These are phyloP conservation scores for Octopus sinensis DNA, from an alignment of 1,140 invertebrate genomes.

Conservation along the genomic window DNA sequence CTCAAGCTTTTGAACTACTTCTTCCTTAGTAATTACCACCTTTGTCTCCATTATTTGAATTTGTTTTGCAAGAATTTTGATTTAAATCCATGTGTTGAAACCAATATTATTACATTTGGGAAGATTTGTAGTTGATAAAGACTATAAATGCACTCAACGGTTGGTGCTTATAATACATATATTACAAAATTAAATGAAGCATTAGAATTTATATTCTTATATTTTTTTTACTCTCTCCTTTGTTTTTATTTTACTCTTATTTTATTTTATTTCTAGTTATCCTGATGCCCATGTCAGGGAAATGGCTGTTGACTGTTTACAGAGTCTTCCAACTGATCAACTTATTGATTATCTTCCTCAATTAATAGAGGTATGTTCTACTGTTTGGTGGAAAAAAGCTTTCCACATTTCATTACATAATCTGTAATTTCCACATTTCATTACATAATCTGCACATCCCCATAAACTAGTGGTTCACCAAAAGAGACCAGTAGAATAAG, in stretches of 20 bases:
- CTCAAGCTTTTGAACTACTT: conserved; percentile 86
- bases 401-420: too few species aligned
- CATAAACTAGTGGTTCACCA: too few species aligned
- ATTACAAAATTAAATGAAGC: neutral
- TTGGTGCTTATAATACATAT: too few species aligned
- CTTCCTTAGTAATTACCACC: conserved; percentile 73
- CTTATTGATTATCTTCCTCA: conserved; percentile 89
- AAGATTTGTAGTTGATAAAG: too few species aligned
- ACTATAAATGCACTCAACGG: too few species aligned
- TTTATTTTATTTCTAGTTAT: conserved; percentile 66
- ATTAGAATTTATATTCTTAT: neutral
- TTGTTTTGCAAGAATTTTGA: too few species aligned
- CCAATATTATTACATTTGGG: too few species aligned
- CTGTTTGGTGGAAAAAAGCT: neutral
- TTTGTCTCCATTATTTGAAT: too few species aligned
- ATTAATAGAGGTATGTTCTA: conserved; percentile 69
- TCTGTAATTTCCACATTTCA: too few species aligned
- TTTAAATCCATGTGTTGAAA: too few species aligned
- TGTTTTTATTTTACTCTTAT: neutral
- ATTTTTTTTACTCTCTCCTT: neutral
- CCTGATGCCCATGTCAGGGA: conserved; percentile 83
- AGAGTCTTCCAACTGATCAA: conserved; percentile 77
- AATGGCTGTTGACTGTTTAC: conserved; percentile 79
- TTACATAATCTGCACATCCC: too few species aligned
- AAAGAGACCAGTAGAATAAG: too few species aligned